phyloP scores from a whole-genome alignment of 2,113 vertebrate species.

The Atrichornis clamosus region DNA sequence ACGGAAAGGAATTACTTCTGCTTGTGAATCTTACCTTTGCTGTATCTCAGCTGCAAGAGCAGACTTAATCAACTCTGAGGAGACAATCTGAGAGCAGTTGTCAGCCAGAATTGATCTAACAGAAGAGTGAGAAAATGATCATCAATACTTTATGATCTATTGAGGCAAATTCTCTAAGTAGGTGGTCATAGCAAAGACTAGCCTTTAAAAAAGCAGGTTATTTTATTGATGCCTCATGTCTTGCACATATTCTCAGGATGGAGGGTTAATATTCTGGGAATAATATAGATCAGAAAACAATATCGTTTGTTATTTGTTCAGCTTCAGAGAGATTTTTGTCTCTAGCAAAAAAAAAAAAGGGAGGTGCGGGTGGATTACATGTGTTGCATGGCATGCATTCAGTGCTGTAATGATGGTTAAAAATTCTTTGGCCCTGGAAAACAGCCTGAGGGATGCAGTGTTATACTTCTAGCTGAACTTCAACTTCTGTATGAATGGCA shows the following conservation, averaged over 20 bases:
- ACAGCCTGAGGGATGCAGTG: slow-evolving; percentile 9
- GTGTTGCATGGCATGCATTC: slow-evolving; percentile 5
- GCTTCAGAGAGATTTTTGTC: slow-evolving; percentile 5
- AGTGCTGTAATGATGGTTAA: background rate
- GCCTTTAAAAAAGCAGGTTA: background rate
- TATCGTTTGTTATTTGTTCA: background rate
- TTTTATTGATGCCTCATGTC: background rate
- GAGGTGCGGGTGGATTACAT: background rate
- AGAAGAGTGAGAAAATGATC: background rate
- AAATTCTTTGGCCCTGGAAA: slow-evolving; percentile 35
- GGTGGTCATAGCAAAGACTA: background rate
- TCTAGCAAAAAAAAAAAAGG: background rate
- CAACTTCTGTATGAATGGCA: background rate
- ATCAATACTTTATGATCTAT: background rate
- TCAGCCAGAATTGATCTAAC: background rate
- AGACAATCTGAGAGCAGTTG: background rate
- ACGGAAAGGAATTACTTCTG: background rate
- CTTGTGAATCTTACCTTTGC: background rate
- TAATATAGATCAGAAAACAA: background rate
- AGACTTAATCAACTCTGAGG: background rate
- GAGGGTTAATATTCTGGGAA: background rate
- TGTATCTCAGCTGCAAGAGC: background rate
- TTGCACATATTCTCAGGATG: background rate
- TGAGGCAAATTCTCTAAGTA: background rate
- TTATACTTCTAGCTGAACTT: background rate